These are phyloP conservation scores for Thymallus thymallus DNA, from an alignment of 2,113 vertebrate species.

Conservation along the genomic window DNA sequence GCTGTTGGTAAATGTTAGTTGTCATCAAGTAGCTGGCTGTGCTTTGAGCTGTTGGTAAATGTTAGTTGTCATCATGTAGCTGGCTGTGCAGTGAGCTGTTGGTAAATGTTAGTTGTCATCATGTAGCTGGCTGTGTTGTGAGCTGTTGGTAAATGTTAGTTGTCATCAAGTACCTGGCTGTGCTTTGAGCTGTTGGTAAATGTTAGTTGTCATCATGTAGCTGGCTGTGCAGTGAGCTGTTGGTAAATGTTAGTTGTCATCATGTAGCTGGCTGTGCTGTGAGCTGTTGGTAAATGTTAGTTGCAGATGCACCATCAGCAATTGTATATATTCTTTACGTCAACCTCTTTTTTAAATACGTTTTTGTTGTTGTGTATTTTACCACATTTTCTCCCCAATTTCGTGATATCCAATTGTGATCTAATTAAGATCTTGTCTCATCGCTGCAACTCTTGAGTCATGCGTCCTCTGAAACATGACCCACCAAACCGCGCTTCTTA, in stretches of 20 bases:
- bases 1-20: background rate
- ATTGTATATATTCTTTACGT: no score
- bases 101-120: background rate
- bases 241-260: background rate
- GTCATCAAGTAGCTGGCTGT: background rate
- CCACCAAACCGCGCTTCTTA: no score
- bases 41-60: background rate
- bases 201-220: background rate
- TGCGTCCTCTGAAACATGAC: no score
- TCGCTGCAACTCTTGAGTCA: no score
- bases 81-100: background rate
- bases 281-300: background rate
- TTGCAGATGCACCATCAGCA: background rate
- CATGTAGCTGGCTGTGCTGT: background rate
- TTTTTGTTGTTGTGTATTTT: no score
- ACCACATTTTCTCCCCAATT: no score
- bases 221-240: background rate
- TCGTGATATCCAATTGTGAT: no score
- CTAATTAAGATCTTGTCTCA: no score
- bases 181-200: background rate
- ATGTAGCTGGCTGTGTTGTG: background rate
- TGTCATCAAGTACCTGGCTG: background rate
- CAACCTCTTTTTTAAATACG: no score
- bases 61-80: background rate
- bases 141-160: background rate